A percentile compares a stretch with the other conserved stretches of the same genome.
These are phyloP conservation scores for Cariama cristata DNA, from an alignment of 2,113 vertebrate species.

Conservation along the genomic window DNA sequence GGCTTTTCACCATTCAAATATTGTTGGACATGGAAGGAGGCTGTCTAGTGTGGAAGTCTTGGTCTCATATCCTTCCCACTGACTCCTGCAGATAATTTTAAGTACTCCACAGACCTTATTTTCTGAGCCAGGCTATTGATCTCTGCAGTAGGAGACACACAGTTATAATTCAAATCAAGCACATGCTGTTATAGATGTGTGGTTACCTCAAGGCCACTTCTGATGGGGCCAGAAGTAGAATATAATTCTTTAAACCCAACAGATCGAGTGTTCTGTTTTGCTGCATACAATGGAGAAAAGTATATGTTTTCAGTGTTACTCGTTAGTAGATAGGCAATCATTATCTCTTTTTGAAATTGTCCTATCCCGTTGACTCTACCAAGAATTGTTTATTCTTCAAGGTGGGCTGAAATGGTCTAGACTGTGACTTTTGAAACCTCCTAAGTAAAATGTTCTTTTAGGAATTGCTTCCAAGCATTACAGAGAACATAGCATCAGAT, in stretches of 20 bases:
- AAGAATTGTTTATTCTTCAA: neutral
- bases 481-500: neutral
- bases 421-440: neutral
- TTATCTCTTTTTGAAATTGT: neutral
- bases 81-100: neutral
- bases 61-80: neutral
- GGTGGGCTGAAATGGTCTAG: neutral
- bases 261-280: neutral
- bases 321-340: neutral
- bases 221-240: neutral
- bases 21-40: neutral
- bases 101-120: neutral
- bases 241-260: neutral
- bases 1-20: neutral
- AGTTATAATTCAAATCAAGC: neutral
- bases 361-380: neutral
- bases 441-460: neutral
- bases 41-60: neutral
- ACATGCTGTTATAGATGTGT: neutral
- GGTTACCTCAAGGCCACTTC: neutral
- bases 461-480: neutral
- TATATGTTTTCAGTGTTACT: neutral
- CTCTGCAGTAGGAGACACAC: neutral
- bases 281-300: neutral
- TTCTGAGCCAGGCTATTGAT: neutral